These are phyloP conservation scores for Campylomormyrus tamandua DNA, from an alignment of 2,113 vertebrate species.

Conservation along the genomic window DNA sequence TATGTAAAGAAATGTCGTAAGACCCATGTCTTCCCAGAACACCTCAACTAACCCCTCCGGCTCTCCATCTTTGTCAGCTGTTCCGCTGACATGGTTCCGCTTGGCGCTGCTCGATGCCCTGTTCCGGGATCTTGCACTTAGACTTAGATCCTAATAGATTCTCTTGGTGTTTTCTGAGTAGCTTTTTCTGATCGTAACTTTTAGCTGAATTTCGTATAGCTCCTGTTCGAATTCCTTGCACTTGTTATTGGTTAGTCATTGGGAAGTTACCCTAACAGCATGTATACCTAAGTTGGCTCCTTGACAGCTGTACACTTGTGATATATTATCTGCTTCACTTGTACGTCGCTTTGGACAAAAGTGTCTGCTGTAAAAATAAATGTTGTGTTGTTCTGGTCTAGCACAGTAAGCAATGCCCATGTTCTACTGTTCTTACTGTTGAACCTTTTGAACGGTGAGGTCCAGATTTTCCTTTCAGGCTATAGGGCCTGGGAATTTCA, in stretches of 20 bases:
- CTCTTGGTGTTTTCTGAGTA: background rate
- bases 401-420: background rate
- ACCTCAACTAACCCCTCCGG: background rate
- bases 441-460: background rate
- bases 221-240: background rate
- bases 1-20: background rate
- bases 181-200: background rate
- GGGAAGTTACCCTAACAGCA: background rate
- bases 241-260: background rate
- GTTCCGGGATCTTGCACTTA: background rate
- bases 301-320: background rate
- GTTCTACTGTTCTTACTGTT: background rate
- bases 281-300: background rate
- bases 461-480: background rate
- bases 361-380: background rate
- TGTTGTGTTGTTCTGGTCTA: background rate
- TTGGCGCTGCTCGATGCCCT: background rate
- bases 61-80: background rate
- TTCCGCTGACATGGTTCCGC: background rate
- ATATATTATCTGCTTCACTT: background rate
- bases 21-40: background rate
- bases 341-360: background rate
- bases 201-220: background rate
- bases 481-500: background rate
- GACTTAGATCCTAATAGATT: background rate